Percentiles rank a stretch among this genome's conserved stretches.
These are phyloP conservation scores for Psammodynastes pulverulentus DNA, from an alignment of 2,113 vertebrate genomes.

Conservation along the genomic window DNA sequence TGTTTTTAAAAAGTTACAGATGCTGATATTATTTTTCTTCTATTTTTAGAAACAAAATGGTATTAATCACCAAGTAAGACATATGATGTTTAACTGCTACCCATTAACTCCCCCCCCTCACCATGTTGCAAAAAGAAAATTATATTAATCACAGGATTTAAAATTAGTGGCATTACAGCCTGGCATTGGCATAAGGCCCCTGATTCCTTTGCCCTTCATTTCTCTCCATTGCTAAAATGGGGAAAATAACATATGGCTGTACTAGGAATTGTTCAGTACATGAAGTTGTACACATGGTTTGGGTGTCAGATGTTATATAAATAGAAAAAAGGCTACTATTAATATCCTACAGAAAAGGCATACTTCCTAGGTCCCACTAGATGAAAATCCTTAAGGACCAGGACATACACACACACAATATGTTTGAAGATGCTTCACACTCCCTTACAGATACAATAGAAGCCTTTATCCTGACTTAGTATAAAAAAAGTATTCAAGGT, in stretches of 20 bases:
- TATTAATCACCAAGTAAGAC: neutral
- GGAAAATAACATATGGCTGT: accelerated
- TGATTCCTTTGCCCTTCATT: neutral
- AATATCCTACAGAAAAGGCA: neutral
- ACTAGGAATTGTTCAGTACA: neutral
- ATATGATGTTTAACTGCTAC: neutral
- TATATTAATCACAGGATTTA: neutral
- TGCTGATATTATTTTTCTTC: neutral
- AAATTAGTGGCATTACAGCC: neutral
- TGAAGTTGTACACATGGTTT: neutral
- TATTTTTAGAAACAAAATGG: neutral
- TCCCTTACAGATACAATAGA: neutral
- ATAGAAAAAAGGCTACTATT: neutral
- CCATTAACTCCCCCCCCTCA: neutral
- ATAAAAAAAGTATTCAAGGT: neutral
- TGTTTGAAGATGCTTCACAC: neutral
- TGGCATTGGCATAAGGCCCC: accelerated
- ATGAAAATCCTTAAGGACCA: neutral
- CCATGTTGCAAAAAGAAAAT: neutral
- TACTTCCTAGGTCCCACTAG: neutral
- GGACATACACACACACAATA: neutral
- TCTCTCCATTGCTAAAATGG: neutral
- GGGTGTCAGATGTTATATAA: neutral
- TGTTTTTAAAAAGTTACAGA: neutral
- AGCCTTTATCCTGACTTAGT: neutral